Conservation (phyloP, 2,888 invertebrate genomes). For the Bembecia ichneumoniformis region DNA sequence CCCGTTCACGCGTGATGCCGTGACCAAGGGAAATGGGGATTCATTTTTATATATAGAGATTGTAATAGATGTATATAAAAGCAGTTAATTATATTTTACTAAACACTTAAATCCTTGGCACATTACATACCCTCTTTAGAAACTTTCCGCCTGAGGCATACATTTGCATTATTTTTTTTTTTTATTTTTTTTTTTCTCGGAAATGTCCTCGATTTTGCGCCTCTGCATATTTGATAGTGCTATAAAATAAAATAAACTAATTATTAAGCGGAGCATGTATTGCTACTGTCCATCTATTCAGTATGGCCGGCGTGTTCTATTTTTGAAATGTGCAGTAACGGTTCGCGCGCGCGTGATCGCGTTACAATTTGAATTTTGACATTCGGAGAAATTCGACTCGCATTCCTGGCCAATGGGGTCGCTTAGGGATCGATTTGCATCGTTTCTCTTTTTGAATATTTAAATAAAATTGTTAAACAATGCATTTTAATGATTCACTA, state of each 20-base stretch:
- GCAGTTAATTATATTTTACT: too few relatives aligned
- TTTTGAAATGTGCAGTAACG: constrained; percentile 71
- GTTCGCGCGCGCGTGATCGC: constrained; percentile 60
- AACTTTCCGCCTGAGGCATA: neutral
- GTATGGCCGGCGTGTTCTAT: constrained; percentile 69
- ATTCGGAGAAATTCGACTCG: constrained; percentile 64
- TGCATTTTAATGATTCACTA: constrained; percentile 20
- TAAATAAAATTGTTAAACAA: constrained; percentile 27
- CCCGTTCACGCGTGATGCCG: too few relatives aligned
- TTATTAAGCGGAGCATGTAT: constrained; percentile 61
- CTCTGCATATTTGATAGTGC: constrained; percentile 56
- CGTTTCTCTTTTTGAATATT: constrained; percentile 60
- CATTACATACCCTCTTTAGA: too few relatives aligned
- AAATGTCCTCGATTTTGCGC: constrained; percentile 34
- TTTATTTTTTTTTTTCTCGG: neutral
- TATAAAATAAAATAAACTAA: constrained; percentile 61
- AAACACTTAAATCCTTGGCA: too few relatives aligned
- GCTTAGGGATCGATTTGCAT: constrained; percentile 29
- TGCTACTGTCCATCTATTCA: constrained; percentile 55
- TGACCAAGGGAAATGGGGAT: too few relatives aligned
- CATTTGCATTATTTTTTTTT: neutral
- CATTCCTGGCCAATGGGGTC: constrained; percentile 33
- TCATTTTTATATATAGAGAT: too few relatives aligned
- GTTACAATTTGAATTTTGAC: constrained; percentile 61
- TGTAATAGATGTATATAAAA: too few relatives aligned